These are phyloP conservation scores for Ctenicera cuprea DNA, from an alignment of 2,888 invertebrate species.

Conservation along the genomic window DNA sequence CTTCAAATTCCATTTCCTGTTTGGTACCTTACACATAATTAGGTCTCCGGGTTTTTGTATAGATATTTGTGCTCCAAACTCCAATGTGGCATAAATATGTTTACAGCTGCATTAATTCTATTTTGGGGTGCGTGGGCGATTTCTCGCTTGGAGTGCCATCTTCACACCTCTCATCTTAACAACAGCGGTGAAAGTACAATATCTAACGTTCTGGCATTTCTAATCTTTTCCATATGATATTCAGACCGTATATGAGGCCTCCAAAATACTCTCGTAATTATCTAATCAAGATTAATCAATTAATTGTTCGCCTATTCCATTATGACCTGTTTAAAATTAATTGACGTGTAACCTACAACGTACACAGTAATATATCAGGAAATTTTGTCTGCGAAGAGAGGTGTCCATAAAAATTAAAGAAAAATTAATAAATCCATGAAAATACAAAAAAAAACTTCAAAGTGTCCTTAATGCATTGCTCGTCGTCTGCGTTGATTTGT, in stretches of 20 bases:
- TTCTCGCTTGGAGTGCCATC: slow-evolving; percentile 31
- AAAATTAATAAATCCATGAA: too few species aligned
- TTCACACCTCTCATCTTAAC: slow-evolving; percentile 27
- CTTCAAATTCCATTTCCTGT: neutral
- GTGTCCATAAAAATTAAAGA: too few species aligned
- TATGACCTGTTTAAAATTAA: too few species aligned
- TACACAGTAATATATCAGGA: too few species aligned
- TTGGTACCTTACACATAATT: neutral
- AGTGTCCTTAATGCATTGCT: too few species aligned
- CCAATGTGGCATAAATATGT: slow-evolving; percentile 28
- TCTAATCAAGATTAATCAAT: slow-evolving; percentile 12
- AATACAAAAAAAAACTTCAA: too few species aligned
- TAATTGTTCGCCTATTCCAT: neutral
- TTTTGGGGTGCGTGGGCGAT: slow-evolving; percentile 48
- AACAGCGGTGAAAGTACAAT: slow-evolving; percentile 43
- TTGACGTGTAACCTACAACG: too few species aligned
- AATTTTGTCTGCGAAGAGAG: too few species aligned
- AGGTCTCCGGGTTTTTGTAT: slow-evolving; percentile 29
- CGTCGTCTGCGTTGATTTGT: too few species aligned
- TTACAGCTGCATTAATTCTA: slow-evolving; percentile 42
- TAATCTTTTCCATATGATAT: slow-evolving; percentile 45
- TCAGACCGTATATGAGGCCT: slow-evolving; percentile 41
- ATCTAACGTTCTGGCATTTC: slow-evolving; percentile 34
- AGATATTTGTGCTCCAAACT: slow-evolving; percentile 3
- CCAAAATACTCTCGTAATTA: slow-evolving; percentile 10